Evolutionary conservation across 2,797 vertebrate species (phyloP), one percentile per base, ranked within the genome.

Genomic region (Neopelma chrysocephalum): DNA sequence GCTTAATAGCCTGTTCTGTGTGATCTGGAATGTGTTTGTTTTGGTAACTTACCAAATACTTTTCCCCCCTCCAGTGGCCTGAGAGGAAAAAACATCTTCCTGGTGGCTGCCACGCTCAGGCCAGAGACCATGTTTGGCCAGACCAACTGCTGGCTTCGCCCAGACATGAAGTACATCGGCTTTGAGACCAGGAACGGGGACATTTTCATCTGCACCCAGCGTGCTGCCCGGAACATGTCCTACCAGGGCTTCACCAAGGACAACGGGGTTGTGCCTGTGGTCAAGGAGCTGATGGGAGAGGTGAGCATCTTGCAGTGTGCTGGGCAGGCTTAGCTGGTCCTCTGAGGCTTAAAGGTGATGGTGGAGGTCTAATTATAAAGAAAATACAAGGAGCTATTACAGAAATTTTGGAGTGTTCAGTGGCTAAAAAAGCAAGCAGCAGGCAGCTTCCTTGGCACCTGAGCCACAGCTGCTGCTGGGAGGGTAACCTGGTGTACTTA

Each of bases 61-160:
- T 65, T 65, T 81, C 54, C 56, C 9, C 42, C 25, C 38, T 21
- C 47, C 94, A 99, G 99, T 77, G 98, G 98, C 76, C 97, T 99
- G 92, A 99, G 99, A 97, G 99, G 98, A 27, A 99, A 98, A 97
- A 99, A 98, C 93, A 98, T 99, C 94, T 99, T 98, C 97, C 96
- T 99, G 96, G 99, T 99, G 90, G 99, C 99, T 48, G 99, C 99
- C 72, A 99, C 99, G 4, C 98, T 99, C 31, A 98, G 99, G 95
- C 99, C 99, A 26, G 99, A 99, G 97, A 99, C 99, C 90, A 99
- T 99, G 99, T 99, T 99, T 84, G 99, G 99, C 26, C 99, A 99
- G 97, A 99, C 99, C 32, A 99, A 99, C 98, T 99, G 99, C 98
- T 99, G 99, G 99, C 97, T 99, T 92, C 98, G 98, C 26, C 99